These are phyloP conservation scores for Torymus tubicola DNA, from an alignment of 2,888 invertebrate genomes.

Conservation along the genomic window DNA sequence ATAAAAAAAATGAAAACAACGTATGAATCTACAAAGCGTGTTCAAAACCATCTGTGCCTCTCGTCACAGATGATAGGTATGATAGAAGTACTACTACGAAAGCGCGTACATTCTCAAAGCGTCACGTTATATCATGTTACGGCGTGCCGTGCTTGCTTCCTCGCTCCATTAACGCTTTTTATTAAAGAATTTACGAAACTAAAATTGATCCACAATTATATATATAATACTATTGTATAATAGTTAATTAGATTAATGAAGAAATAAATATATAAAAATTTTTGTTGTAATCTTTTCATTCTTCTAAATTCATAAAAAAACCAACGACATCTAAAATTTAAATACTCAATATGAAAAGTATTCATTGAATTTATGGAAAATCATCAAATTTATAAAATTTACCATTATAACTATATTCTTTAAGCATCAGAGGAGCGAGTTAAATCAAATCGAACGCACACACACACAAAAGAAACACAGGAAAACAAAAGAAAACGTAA, in stretches of 20 bases:
- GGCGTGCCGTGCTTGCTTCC: constrained; percentile 42
- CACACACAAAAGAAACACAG: background rate
- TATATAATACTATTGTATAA: no score
- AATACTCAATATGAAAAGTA: no score
- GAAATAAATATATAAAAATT: background rate
- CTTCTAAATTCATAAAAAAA: background rate
- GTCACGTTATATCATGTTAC: constrained; percentile 57
- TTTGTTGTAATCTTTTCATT: constrained; percentile 8
- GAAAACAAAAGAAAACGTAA: constrained; percentile 37
- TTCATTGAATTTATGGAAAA: no score
- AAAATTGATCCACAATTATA: no score
- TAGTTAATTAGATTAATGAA: no score
- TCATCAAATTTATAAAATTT: no score
- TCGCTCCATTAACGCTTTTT: background rate
- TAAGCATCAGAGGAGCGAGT: no score
- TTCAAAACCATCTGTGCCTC: no score
- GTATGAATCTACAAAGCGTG: background rate
- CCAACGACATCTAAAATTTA: background rate
- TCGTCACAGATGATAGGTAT: no score
- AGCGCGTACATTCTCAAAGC: constrained; percentile 51
- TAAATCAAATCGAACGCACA: background rate
- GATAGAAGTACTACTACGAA: constrained; percentile 15
- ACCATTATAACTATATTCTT: no score
- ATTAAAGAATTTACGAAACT: background rate
- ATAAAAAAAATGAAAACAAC: background rate